Base-by-base conservation (phyloP, 2,888 invertebrate genomes). In the Metallyticus violacea region DNA sequence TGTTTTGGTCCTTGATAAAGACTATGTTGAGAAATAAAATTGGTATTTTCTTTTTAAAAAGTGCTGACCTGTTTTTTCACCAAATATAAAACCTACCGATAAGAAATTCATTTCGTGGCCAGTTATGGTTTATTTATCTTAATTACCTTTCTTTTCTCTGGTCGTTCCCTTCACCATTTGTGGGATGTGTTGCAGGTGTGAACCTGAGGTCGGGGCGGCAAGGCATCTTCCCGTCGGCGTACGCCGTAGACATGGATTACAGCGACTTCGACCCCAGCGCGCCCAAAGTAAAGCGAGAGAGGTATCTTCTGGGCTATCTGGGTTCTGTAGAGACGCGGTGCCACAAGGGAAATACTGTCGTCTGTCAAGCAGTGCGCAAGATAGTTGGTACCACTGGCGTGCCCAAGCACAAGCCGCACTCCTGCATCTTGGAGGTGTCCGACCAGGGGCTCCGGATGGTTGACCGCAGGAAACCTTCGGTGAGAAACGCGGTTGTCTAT, bases 201-300 rank as follows among this genome's bases (percentile, higher is more conserved):
- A 99, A 99, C 92, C 93, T 99, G 89, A 94, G 99, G 90, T 98
- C 98, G 2, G 98, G 98, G 22, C 95, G 97, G 89, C 96, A 96
- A 91, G 99, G 99, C 30, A 98, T 99, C 89, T 99, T 99, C 91
- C 99, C 99, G 2, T 97, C 98, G 87, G 99, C 99, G 22, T 99
- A 99, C 91, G 99, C 98, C 30, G 99, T 98, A 28, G 99, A 99
- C 91, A 96, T 99, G 93, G 98, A 99, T 90, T 98, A 99, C 92
- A 97, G 97, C 90, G 99, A 99, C 90, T 99, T 99, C 91, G 98
- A 99, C 92, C 97, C 97, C 5, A 94, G 95, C 79, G 95, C 96
- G 89, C 95, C 96, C 88, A 96, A 97, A 92, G 96, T 96, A 26
- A 96, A 97, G 91, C 94, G 97, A 89, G 98, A 98, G 91, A 93